Percentiles rank a stretch among this genome's conserved stretches.
phyloP scores from a whole-genome alignment of 2,888 invertebrate species.

The Drosophila longiperda region DNA sequence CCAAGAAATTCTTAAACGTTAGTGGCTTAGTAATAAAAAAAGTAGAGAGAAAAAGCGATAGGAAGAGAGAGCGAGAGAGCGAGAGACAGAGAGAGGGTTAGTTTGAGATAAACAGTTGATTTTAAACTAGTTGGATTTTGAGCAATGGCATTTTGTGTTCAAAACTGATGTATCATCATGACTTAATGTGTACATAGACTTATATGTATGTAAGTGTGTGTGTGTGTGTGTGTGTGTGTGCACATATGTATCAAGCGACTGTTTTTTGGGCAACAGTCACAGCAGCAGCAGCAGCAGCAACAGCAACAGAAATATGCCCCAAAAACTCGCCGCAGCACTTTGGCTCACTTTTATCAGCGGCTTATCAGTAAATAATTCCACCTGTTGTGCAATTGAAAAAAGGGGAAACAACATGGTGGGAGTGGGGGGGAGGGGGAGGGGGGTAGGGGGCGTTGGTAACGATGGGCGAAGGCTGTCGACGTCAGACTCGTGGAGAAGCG shows the following conservation, averaged over 20 bases:
- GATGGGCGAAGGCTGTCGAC: constrained; percentile 20
- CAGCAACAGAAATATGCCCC: constrained; percentile 25
- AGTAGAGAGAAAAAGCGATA: background rate
- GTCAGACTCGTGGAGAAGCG: constrained; percentile 27
- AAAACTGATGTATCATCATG: constrained; percentile 2
- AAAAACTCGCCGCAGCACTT: constrained; percentile 51
- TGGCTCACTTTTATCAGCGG: constrained; percentile 72
- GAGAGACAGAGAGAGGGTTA: background rate
- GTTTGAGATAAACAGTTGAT: background rate
- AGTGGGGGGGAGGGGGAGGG: background rate
- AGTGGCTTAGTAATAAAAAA: too few species aligned
- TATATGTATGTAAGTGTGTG: background rate
- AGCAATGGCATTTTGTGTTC: background rate
- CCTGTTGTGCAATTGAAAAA: constrained; percentile 64
- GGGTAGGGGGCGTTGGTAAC: background rate
- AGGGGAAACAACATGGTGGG: background rate
- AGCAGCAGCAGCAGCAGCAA: background rate
- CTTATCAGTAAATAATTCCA: constrained; percentile 81
- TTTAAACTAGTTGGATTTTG: background rate
- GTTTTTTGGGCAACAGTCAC: constrained; percentile 43
- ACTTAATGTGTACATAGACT: background rate
- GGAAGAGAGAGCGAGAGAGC: background rate
- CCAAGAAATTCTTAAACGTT: too few species aligned
- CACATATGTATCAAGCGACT: constrained; percentile 32
- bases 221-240: background rate